Percentiles rank a stretch among this genome's conserved stretches.
Evolutionary conservation across 1,140 invertebrate genomes (phyloP).

Genomic region (Octopus sinensis): DNA sequence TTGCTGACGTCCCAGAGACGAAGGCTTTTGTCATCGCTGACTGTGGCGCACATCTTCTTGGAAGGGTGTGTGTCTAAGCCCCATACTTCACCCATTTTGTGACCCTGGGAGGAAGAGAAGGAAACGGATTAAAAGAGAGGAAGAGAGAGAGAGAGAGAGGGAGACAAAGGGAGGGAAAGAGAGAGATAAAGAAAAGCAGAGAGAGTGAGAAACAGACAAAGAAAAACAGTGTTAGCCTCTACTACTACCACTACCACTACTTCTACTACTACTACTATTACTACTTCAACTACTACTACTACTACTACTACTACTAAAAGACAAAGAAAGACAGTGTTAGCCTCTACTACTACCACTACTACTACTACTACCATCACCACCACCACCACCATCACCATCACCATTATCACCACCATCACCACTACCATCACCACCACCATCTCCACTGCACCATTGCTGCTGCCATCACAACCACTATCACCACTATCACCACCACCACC

Average conservation of each 20-base stretch:
- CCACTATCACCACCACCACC: too few relatives aligned
- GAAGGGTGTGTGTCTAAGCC: constrained; percentile 53
- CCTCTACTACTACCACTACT: neutral
- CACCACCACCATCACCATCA: too few relatives aligned
- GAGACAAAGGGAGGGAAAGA: neutral
- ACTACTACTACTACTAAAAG: neutral
- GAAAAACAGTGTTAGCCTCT: neutral
- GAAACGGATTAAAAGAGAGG: neutral
- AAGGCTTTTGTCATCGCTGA: constrained; percentile 56
- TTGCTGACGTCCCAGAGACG: constrained; percentile 49
- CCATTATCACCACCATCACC: too few relatives aligned
- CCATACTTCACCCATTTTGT: constrained; percentile 57
- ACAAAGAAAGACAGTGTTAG: neutral
- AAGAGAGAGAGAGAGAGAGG: neutral
- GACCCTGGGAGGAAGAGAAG: constrained; percentile 41
- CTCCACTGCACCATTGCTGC: too few relatives aligned
- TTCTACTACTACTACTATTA: neutral
- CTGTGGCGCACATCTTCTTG: constrained; percentile 49
- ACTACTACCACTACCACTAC: neutral
- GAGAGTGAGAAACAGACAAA: neutral
- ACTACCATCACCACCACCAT: too few relatives aligned
- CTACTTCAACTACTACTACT: neutral
- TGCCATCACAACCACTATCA: too few relatives aligned
- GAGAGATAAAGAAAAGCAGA: neutral
- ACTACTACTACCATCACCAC: too few relatives aligned